Conservation (phyloP, 2,797 vertebrate species). For the Macropodus opercularis region DNA sequence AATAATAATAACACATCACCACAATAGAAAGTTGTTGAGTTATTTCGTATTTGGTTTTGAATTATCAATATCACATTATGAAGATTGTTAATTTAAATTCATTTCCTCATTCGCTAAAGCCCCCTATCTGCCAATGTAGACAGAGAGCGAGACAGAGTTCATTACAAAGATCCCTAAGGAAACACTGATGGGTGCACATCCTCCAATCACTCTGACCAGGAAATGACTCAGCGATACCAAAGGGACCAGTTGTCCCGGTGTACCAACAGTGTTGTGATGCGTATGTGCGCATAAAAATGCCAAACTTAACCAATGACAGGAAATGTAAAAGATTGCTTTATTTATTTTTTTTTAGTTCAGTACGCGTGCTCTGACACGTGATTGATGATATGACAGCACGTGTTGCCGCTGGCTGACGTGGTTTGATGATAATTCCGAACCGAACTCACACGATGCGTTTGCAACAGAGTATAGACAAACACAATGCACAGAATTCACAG, state of each 20-base stretch:
- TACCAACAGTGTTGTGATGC: constrained; percentile 2
- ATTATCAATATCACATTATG: not conserved
- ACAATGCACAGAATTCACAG: too few relatives aligned
- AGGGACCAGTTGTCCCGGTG: constrained; percentile 46
- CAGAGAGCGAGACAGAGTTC: constrained; percentile 51
- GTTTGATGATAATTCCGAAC: not conserved
- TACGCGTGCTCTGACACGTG: not conserved
- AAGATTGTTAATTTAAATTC: constrained; percentile 6
- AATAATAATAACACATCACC: not conserved
- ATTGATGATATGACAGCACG: not conserved
- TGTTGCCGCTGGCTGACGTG: not conserved
- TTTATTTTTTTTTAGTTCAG: not conserved
- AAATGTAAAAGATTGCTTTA: not conserved
- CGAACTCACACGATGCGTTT: too few relatives aligned
- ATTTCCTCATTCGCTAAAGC: constrained; percentile 12
- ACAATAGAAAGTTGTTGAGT: not conserved
- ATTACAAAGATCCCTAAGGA: constrained; percentile 60
- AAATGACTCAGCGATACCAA: constrained; percentile 62
- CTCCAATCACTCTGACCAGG: constrained; percentile 51
- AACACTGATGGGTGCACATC: constrained; percentile 37
- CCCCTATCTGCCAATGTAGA: constrained; percentile 15
- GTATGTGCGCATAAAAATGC: not conserved
- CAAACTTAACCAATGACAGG: not conserved
- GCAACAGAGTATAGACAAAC: too few relatives aligned
- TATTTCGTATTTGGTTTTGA: not conserved